Evolutionary conservation across 2,888 invertebrate genomes (phyloP), one percentile per base, ranked within the genome.

Genomic region (Eilema griseolum): DNA sequence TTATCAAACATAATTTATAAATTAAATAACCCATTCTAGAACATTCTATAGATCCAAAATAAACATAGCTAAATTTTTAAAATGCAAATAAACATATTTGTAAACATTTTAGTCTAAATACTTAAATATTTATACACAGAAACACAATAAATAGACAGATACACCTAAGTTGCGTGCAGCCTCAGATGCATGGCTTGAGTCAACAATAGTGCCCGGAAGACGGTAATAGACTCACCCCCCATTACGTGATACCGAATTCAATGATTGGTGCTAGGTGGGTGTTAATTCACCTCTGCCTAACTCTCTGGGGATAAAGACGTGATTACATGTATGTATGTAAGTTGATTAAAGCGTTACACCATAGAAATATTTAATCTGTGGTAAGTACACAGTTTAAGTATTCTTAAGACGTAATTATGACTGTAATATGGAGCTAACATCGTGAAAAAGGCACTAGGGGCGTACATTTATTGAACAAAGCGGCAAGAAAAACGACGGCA

Each of bases 401-500:
- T 76, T 78, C 73, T 73, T 76, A 77, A 80, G 81, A 81, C 79
- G 80, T 84, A 85, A 87, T 87, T 85, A 86, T 87, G 86, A 85
- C 82, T 83, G 87, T 88, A 89, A 89, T 89, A 88, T 87, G 86
- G 85, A 85, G 83, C 85, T 86, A 61, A 89, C 87, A 87, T 85
- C 81, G 87, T 88, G 88, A 87, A 87, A 91, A 90, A 87, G 85
- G 88, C 85, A 84, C 87, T 90, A 86, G 79, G 83, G 83, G 82
- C 89, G 86, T 87, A 91, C 92, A 91, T 92, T 92, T 92, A 92
- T 92, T 89, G 90, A 91, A 91, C 90, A 89, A 90, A 91, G 90
- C 86, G 89, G 88, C 88, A 89, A 89, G 92, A 92, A 92, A 93
- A 92, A 93, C 90, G 93, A 86, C 86, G 89, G 88, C 88, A 89